Base-by-base conservation (phyloP, 2,797 vertebrate species). In the Miichthys miiuy region DNA sequence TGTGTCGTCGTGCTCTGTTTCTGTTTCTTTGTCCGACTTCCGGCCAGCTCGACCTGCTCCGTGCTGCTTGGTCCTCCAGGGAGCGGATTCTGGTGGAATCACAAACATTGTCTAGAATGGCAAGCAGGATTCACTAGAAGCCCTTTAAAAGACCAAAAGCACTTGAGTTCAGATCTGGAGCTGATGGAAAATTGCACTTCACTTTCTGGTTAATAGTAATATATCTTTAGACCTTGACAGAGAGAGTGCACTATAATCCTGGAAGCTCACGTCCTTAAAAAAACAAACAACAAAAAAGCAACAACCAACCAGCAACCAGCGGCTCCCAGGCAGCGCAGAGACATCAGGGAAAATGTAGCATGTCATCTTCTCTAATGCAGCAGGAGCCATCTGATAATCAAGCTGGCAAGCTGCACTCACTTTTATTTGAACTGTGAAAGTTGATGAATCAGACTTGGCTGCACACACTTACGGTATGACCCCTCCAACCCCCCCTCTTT, bases 361-460 rank as follows among this genome's bases (percentile, higher is more conserved):
- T 80, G 89, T 86, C 89, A 82, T 87, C 82, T 90, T 60, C 84
- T 77, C 73, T 90, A 91, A 92, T 91, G 88, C 83, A 85, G 81
- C 68, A 38, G 80, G 52, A 80, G 83, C 85, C 87, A 86, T 90
- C 89, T 88, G 90, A 91, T 93, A 90, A 93, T 92, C 88, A 84
- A 81, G 87, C 83, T 91, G 90, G 91, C 89, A 82, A 82, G 82
- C 87, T 72, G 84, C 81, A 58, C 85, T 87, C 81, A 58, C 70
- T 89, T 91, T 89, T 91, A 91, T 91, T 90, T 89, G 65, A 88
- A 87, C 88, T 79, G 87, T 89, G 85, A 88, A 91, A 91, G 81
- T 90, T 93, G 91, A 94, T 93, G 88, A 92, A 90, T 93, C 90
- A 83, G 86, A 89, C 83, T 85, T 81, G 86, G 87, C 89, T 84